Evolutionary conservation across 2,888 invertebrate species (phyloP).

Genomic region (Leptodirus hochenwartii): DNA sequence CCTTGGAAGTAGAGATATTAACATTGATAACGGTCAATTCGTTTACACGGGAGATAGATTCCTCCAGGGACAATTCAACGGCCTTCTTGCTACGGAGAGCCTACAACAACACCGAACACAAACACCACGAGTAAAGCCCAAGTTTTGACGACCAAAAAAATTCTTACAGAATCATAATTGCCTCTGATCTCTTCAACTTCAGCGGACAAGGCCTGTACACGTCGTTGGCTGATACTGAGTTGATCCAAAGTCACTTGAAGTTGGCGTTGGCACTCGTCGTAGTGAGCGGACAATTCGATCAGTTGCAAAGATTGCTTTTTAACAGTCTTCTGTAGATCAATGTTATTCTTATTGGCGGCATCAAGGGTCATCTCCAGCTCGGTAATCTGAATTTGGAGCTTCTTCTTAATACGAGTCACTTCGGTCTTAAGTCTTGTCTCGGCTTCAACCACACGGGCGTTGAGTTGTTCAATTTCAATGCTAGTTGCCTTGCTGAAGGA

Average conservation of each 20-base stretch:
- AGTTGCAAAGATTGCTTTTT: constrained; percentile 91
- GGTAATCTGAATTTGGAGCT: constrained; percentile 93
- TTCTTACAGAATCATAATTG: constrained; percentile 62
- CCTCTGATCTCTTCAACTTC: constrained; percentile 93
- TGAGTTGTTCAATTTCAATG: constrained; percentile 94
- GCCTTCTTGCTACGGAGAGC: constrained; percentile 82
- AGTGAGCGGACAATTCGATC: constrained; percentile 83
- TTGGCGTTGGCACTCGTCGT: constrained; percentile 92
- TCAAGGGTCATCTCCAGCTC: constrained; percentile 93
- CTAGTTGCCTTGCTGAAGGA: constrained; percentile 80
- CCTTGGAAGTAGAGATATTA: constrained; percentile 83
- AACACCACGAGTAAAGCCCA: constrained; percentile 1
- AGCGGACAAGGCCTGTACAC: constrained; percentile 76
- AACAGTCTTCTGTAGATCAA: constrained; percentile 92
- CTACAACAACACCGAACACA: constrained; percentile 27
- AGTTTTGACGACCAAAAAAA: no score
- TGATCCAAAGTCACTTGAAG: constrained; percentile 90
- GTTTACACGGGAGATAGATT: constrained; percentile 78
- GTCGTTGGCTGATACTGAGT: constrained; percentile 76
- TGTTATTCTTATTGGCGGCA: constrained; percentile 95
- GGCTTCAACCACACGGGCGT: constrained; percentile 86
- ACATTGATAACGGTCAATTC: constrained; percentile 91
- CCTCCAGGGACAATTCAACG: constrained; percentile 81
- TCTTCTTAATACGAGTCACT: constrained; percentile 95
- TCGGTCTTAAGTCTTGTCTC: constrained; percentile 93